Evolutionary conservation across 2,797 vertebrate species (phyloP).

Genomic region (Monodelphis domestica): DNA sequence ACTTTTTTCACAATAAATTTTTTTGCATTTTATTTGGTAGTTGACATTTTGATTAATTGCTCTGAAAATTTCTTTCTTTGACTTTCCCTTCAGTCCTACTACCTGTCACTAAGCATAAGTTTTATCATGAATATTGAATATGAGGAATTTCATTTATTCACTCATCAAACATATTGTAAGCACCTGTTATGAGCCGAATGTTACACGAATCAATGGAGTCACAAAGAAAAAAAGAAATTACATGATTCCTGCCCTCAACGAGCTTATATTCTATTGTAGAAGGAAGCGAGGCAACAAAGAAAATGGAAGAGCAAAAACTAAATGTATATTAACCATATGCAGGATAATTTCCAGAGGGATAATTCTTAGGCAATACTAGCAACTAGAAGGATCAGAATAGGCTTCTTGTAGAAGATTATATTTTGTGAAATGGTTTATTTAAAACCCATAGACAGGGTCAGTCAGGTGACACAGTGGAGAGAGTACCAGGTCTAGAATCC

Average conservation of each 20-base stretch:
- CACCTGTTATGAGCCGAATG: background rate
- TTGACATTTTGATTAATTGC: fast-evolving
- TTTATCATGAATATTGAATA: conserved; percentile 27
- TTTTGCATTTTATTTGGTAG: background rate
- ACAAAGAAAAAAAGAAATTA: background rate
- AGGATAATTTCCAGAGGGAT: background rate
- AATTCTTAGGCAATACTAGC: background rate
- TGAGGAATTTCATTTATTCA: background rate
- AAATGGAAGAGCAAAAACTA: background rate
- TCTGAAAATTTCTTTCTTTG: background rate
- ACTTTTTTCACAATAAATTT: background rate
- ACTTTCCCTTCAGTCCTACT: background rate
- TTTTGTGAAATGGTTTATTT: background rate
- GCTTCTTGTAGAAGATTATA: background rate
- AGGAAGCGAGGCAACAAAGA: background rate
- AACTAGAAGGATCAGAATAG: background rate
- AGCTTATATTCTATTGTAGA: background rate
- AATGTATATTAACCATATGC: background rate
- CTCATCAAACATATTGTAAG: background rate
- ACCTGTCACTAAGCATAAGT: conserved; percentile 32
- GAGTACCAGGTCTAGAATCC: no score
- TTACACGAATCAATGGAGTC: background rate
- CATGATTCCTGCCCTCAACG: background rate
- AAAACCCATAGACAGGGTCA: background rate
- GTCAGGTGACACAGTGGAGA: no score